Base-by-base conservation (phyloP, 2,888 invertebrate genomes). In the Tachina grossa region DNA sequence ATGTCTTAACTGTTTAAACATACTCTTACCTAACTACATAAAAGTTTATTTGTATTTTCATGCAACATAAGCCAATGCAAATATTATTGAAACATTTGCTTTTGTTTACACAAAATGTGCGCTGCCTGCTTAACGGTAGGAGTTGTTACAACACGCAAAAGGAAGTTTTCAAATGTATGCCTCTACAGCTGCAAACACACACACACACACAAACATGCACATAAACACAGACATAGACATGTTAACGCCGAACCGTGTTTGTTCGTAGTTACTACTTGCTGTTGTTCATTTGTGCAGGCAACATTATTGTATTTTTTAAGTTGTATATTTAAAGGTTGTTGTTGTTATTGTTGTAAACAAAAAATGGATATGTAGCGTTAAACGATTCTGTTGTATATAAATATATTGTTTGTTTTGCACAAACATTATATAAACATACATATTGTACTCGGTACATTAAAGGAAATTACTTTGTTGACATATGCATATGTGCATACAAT, bases 81-180 rank as follows among this genome's bases (percentile, higher is more conserved):
- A 79, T 80, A 80, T 76, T 80, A 71, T 84, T 84, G 51, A 71
- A 84, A 80, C 79, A 66, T 80, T 75, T 71, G 57, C 57, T 68
- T 45, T 66, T 65, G 51, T 39, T 71, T 59, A 22, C 4, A 47
- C n/a, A 75, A 76, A 13, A 76, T 68, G 55, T 71, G 53, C 6
- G 31, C 55, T 66, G 43, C 61, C 61, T 57, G 51, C 59, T 61
- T 69, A 61, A 51, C 19, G 57, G 51, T 19, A 22, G 68, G n/a
- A 53, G 49, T 14, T 6, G 31, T 31, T 31, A 8, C 53, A 65
- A 9, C 49, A 49, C 47, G 47, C 39, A 41, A 57, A 75, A 65
- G 43, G 55, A 31, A 55, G 16, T 8, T 76, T 55, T 19, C 11
- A 14, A 0, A 41, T 51, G n/a, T 14, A 11, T 63, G 22, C 51